phyloP scores from a whole-genome alignment of 1,140 invertebrate species.

The Trichonephila clavata region DNA sequence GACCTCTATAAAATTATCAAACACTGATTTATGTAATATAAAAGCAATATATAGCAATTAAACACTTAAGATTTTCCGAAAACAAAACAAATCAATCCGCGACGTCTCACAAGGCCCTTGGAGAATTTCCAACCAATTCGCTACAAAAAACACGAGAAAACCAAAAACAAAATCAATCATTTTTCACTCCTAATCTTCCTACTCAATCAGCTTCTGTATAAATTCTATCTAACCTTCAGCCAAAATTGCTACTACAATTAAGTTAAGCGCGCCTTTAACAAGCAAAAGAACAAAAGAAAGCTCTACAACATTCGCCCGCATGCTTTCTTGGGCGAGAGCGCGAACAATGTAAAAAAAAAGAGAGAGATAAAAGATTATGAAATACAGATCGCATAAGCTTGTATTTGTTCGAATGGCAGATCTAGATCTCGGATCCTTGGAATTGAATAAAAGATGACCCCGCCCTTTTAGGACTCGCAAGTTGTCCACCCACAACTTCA shows the following conservation, averaged over 20 bases:
- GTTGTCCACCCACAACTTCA: slow-evolving; percentile 1
- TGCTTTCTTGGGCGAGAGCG: background rate
- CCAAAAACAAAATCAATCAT: slow-evolving; percentile 2
- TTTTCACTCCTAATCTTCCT: slow-evolving; percentile 7
- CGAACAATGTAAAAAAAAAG: background rate
- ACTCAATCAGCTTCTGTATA: slow-evolving; percentile 5
- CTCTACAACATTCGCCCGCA: background rate
- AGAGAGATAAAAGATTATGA: background rate
- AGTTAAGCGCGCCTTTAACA: background rate
- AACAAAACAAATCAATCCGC: background rate
- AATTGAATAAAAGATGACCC: background rate
- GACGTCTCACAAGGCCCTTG: background rate
- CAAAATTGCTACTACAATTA: slow-evolving; percentile 6
- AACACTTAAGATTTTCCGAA: background rate
- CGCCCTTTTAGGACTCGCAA: background rate
- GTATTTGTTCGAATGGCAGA: background rate
- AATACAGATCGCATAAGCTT: background rate
- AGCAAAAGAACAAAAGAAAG: background rate
- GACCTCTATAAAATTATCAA: no score
- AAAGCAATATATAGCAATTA: no score
- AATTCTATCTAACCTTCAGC: background rate
- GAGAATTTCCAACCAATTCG: background rate
- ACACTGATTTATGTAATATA: no score
- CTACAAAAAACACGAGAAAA: background rate
- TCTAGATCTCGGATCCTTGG: slow-evolving; percentile 25